These are phyloP conservation scores for Trachymyrmex septentrionalis DNA, from an alignment of 1,140 invertebrate species.

Conservation along the genomic window DNA sequence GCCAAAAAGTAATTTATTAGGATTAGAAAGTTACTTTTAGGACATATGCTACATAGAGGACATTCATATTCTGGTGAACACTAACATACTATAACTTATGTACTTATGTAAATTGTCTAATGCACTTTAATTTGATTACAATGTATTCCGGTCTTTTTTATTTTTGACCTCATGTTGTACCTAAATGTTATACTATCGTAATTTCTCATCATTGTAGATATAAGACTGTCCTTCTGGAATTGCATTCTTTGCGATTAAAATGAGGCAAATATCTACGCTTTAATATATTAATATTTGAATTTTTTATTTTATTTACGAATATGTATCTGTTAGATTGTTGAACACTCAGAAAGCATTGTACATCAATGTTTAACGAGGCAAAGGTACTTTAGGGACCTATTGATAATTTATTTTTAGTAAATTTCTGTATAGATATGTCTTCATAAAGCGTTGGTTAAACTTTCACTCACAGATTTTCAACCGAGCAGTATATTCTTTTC, in stretches of 20 bases:
- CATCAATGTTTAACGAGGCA: slow-evolving; percentile 12
- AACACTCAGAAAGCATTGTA: slow-evolving; percentile 29
- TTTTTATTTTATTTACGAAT: slow-evolving; percentile 1
- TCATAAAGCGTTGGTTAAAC: neutral
- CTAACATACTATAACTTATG: neutral
- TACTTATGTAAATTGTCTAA: neutral
- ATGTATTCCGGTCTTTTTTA: neutral
- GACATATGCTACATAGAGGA: neutral
- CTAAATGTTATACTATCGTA: neutral
- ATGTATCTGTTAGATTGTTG: neutral
- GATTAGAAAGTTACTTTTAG: neutral
- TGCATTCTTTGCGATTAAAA: slow-evolving; percentile 17
- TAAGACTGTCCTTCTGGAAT: neutral
- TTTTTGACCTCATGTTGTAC: neutral
- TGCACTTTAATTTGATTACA: neutral
- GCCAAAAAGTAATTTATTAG: neutral
- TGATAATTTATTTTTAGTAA: slow-evolving; percentile 4
- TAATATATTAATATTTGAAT: slow-evolving; percentile 19
- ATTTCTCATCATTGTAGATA: slow-evolving; percentile 8
- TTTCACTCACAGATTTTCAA: slow-evolving; percentile 7
- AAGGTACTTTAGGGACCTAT: neutral
- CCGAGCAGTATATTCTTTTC: neutral
- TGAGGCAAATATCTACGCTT: neutral
- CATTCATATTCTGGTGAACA: neutral
- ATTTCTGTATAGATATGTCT: slow-evolving; percentile 14